These are phyloP conservation scores for Anthopleura sola DNA, from an alignment of 64 coral and sea anemone genomes.

Conservation along the genomic window DNA sequence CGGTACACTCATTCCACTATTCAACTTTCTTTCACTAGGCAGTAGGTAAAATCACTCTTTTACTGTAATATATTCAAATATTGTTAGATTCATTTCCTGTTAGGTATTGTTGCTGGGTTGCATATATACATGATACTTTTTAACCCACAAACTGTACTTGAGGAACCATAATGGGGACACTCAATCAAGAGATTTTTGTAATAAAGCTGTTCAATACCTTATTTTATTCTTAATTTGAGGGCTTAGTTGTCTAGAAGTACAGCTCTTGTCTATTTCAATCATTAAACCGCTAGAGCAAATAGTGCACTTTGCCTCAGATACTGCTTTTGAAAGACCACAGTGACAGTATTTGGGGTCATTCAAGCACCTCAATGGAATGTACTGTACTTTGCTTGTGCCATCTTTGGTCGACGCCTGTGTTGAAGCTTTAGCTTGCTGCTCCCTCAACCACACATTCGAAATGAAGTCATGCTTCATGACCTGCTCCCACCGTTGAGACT, in stretches of 20 bases:
- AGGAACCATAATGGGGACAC: constrained; percentile 9
- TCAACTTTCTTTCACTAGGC: too few relatives aligned
- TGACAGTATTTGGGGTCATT: constrained; percentile 24
- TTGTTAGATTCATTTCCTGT: constrained; percentile 41
- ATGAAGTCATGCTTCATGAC: constrained; percentile 29
- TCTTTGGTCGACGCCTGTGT: neutral
- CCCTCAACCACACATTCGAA: constrained; percentile 21
- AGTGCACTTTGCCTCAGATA: constrained; percentile 8
- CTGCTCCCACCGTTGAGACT: constrained; percentile 7
- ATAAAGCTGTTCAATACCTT: too few relatives aligned
- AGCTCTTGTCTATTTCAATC: constrained; percentile 11
- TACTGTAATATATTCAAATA: constrained; percentile 24
- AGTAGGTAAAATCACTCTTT: constrained; percentile 30
- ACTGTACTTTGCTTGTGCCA: neutral
- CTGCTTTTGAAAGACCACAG: constrained; percentile 21
- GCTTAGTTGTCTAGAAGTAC: constrained; percentile 17
- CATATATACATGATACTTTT: constrained; percentile 18
- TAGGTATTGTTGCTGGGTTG: constrained; percentile 25
- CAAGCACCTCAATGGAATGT: constrained; percentile 16
- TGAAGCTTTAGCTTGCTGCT: constrained; percentile 7
- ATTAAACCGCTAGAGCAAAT: constrained; percentile 32
- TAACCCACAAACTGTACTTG: constrained; percentile 8
- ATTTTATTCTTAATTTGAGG: constrained; percentile 16
- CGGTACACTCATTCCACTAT: neutral
- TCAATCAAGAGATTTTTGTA: constrained; percentile 4